Base-by-base conservation (phyloP, 2,888 invertebrate genomes). In the Orgyia antiqua region DNA sequence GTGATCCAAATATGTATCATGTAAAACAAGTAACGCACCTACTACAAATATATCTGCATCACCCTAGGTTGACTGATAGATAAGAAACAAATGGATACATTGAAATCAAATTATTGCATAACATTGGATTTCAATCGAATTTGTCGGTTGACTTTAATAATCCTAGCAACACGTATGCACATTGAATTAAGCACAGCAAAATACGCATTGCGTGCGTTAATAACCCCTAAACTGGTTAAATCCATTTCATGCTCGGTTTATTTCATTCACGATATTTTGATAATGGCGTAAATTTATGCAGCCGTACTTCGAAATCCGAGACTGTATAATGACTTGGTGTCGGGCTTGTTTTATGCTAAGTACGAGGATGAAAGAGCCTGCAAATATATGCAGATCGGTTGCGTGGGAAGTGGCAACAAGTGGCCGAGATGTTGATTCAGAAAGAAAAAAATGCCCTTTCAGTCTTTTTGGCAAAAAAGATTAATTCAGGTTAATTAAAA, bases 381-480 rank as follows among this genome's bases (percentile, higher is more conserved):
- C 65, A 75, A 73, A 75, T 79, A 59, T 80, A 84, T 84, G 82
- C 82, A 79, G 76, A 82, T 76, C 72, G 68, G 51, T 68, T 67
- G 79, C 83, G 84, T 84, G 84, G 82, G 83, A 82, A 82, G 80
- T 73, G 67, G 70, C 83, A 83, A 84, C 84, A 82, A 82, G 83
- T 83, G 77, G 72, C 62, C 62, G 64, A 15, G 66, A 73, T 58
- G 57, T 66, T 65, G 59, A 54, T 68, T 53, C 58, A 4, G 51
- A 54, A 58, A 57, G 45, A 68, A 60, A 64, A 72, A 70, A 67
- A 63, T 47, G 50, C 42, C 39, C 36, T 49, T 50, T 53, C 47
- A 49, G 49, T 46, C 53, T 58, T 61, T 66, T 72, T 72, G 68
- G 68, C 57, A 58, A 59, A 51, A 47, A 51, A 55, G 59, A 66